A percentile compares a stretch with the other conserved stretches of the same genome.
Evolutionary conservation across 2,797 vertebrate genomes (phyloP).

Genomic region (Tenualosa ilisha): DNA sequence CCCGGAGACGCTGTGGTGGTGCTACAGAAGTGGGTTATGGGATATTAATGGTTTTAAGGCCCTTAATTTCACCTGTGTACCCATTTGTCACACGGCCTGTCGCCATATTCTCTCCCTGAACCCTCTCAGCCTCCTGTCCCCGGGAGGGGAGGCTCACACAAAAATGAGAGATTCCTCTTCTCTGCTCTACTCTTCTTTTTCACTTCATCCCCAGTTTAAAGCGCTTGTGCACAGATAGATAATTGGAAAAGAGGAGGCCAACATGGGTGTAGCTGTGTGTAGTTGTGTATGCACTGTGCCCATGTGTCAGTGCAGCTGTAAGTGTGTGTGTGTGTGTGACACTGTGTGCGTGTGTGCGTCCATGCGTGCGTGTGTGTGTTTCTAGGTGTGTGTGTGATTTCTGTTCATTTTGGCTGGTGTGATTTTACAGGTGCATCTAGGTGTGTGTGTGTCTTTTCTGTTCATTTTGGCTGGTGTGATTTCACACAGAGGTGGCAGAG

Average conservation of each 20-base stretch:
- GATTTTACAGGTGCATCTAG: neutral
- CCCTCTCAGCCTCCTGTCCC: conserved; percentile 19
- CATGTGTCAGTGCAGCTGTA: neutral
- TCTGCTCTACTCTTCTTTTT: neutral
- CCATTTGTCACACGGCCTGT: conserved; percentile 33
- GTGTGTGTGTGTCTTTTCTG: neutral
- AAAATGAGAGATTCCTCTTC: conserved; percentile 31
- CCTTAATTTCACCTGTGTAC: conserved; percentile 38
- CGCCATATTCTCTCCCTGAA: conserved; percentile 24
- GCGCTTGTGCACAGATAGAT: neutral
- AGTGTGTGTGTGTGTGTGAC: neutral
- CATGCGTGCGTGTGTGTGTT: neutral
- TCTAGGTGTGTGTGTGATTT: neutral
- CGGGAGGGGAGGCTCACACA: conserved; percentile 15
- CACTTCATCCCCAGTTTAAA: conserved; percentile 4
- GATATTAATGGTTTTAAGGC: conserved; percentile 29
- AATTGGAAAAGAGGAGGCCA: conserved; percentile 1
- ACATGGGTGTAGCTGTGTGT: neutral
- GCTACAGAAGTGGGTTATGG: conserved; percentile 34
- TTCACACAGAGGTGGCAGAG: conserved; percentile 21
- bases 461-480: conserved; percentile 28
- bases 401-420: neutral
- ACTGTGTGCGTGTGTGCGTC: neutral
- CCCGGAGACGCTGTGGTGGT: conserved; percentile 23
- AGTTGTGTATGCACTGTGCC: too few species aligned